Percentiles rank a stretch among this genome's conserved stretches.
Evolutionary conservation across 1,140 invertebrate genomes (phyloP).

Genomic region (Caenorhabditis latens): DNA sequence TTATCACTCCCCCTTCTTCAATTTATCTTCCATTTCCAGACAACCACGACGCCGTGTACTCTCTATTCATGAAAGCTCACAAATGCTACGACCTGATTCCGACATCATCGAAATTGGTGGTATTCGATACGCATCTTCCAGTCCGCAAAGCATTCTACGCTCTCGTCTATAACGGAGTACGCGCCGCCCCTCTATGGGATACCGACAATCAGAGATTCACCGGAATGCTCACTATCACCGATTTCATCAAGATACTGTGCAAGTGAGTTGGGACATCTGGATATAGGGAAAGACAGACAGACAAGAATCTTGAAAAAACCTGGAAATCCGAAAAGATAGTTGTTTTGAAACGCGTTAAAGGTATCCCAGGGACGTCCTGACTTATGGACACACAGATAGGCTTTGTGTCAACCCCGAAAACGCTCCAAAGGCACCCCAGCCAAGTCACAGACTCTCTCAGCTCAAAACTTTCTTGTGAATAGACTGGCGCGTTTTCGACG

Average conservation of each 20-base stretch:
- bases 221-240: conserved; percentile 98
- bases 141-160: conserved; percentile 99
- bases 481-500: too few species aligned
- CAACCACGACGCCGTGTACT: conserved; percentile 77
- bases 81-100: conserved; percentile 99
- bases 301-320: too few species aligned
- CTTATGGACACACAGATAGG: too few species aligned
- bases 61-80: conserved; percentile 94
- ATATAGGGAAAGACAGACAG: too few species aligned
- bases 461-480: not conserved
- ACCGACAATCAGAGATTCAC: conserved; percentile 88
- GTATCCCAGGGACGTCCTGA: too few species aligned
- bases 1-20: not conserved
- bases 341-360: too few species aligned
- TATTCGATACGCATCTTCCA: conserved; percentile 98
- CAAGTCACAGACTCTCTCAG: not conserved
- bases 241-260: conserved; percentile 93
- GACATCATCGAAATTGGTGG: conserved; percentile 96
- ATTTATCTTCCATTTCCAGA: conserved; percentile 70
- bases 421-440: too few species aligned
- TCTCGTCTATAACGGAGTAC: conserved; percentile 95
- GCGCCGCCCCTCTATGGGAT: conserved; percentile 97
- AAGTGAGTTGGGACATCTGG: conserved; percentile 71
- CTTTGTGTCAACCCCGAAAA: too few species aligned
- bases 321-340: too few species aligned